Percentiles rank a stretch among this genome's conserved stretches.
Conservation (phyloP, 2,888 invertebrate species). For the Tubulanus polymorphus region DNA sequence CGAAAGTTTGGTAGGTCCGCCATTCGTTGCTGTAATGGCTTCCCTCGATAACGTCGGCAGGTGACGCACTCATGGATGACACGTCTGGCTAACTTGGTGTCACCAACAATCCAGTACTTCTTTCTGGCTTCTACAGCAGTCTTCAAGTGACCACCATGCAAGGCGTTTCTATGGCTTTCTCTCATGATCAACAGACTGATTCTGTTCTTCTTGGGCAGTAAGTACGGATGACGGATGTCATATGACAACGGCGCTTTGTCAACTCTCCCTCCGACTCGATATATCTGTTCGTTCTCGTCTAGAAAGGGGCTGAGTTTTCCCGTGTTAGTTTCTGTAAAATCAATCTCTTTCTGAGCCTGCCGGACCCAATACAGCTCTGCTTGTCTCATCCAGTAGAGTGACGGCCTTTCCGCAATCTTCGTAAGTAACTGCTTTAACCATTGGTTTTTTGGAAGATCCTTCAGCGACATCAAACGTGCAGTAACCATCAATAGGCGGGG, state of each 20-base stretch:
- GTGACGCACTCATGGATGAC: conserved; percentile 1
- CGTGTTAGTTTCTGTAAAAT: conserved; percentile 2
- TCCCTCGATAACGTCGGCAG: conserved; percentile 6
- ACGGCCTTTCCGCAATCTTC: conserved; percentile 2
- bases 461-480: conserved; percentile 8
- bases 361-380: conserved; percentile 7
- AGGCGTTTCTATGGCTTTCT: conserved; percentile 1
- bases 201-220: conserved; percentile 5
- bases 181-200: background rate
- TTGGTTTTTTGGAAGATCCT: conserved; percentile 6
- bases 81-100: conserved; percentile 1
- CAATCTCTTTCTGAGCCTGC: conserved; percentile 2
- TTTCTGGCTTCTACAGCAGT: conserved; percentile 6
- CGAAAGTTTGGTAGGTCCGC: conserved; percentile 4
- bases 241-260: conserved; percentile 4
- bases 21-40: conserved; percentile 4
- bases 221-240: conserved; percentile 6
- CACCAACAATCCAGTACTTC: conserved; percentile 10
- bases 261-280: conserved; percentile 1
- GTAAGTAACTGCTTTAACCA: conserved; percentile 1
- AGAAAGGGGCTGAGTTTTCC: conserved; percentile 7
- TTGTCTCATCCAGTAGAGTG: conserved; percentile 3
- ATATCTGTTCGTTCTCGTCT: conserved; percentile 3
- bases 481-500: conserved; percentile 8
- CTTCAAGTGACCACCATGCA: conserved; percentile 6